Base-by-base conservation (phyloP, 2,888 invertebrate genomes). In the Phalera bucephala region DNA sequence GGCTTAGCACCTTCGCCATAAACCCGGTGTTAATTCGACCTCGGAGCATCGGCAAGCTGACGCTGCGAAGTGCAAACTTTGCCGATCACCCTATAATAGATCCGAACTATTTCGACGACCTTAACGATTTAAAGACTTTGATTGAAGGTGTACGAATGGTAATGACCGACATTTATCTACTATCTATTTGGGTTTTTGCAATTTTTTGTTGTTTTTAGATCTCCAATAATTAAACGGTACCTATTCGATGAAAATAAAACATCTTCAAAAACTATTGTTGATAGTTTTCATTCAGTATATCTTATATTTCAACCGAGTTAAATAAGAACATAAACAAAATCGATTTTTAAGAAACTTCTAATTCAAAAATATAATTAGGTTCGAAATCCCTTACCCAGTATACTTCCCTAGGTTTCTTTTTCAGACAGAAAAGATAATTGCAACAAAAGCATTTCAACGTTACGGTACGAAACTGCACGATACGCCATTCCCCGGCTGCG, bases 81-180 rank as follows among this genome's bases (percentile, higher is more conserved):
- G 83, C 92, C 13, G 93, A 94, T 33, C 93, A 94, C 78, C 98
- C 98, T 0, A 80, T 91, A 34, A 93, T 98, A 64, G 91, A 95
- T 31, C 93, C 96, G 0, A 97, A 97, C 80, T 98, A 96, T 77
- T 94, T 96, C 69, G 87, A 93, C 34, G 81, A 94, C 59, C 91
- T 91, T 2, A 91, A 92, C 15, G 97, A 98, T 71, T 63, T 96
- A n/a, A 78, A 87, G 11, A 92, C 93, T 3, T 90, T 96, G 80
- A 91, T 95, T 7, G 94, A 95, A 70, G 96, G 95, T 23, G 91
- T 95, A 20, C 92, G 93, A 66, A 85, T 93, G 89, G 95, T 95
- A 19, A 15, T 2, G 2, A 4, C 10, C 3, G 2, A 25, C 3
- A 25, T 11, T 8, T 22, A n/a, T n/a, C n/a, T n/a, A n/a, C n/a